Base-by-base conservation (phyloP, 1,140 invertebrate species). In the Anastrepha obliqua region DNA sequence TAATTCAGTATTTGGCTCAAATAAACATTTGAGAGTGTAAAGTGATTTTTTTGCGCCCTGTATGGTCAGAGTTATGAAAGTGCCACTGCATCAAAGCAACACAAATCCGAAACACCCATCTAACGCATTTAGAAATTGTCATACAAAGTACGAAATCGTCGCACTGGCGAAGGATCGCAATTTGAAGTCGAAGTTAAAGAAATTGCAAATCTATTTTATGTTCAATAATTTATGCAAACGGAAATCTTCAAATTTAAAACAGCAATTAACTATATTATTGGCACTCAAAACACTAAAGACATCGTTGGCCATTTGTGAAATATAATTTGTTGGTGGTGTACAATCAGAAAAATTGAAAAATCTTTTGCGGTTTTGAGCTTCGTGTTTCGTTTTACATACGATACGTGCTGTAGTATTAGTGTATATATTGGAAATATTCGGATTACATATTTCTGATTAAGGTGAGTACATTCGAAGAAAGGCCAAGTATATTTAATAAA, bases 1-100 rank as follows among this genome's bases (percentile, higher is more conserved):
- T 81, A 81, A 55, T 70, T 70, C 67, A 70, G 6, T 70, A 70
- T 44, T 70, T 81, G 74, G 17, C 51, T 81, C 47, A 81, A 81
- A 58, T 81, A 74, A 47, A 51, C 6, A 55, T 58, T 81, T 81
- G 74, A 13, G 51, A 55, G 74, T 58, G 74, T 78, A 58, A 29
- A 81, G 74, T 81, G n/a, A 0, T 55, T 81, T 81, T 81, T 55
- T 29, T 81, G 74, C 47, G 47, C 17, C 67, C 70, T 92, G 91
- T 78, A 92, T 92, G 91, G 91, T 90, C 90, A 91, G 90, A 92
- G 91, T 92, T 92, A 92, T 92, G 91, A 92, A 90, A 92, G 90
- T 89, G 88, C 90, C 90, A 90, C 90, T 89, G 88, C 86, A 89
- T 81, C 44, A 15, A n/a, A 81, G 44, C n/a, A 55, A 81, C 13